phyloP scores from a whole-genome alignment of 1,140 invertebrate genomes.

The Papilio dardanus region DNA sequence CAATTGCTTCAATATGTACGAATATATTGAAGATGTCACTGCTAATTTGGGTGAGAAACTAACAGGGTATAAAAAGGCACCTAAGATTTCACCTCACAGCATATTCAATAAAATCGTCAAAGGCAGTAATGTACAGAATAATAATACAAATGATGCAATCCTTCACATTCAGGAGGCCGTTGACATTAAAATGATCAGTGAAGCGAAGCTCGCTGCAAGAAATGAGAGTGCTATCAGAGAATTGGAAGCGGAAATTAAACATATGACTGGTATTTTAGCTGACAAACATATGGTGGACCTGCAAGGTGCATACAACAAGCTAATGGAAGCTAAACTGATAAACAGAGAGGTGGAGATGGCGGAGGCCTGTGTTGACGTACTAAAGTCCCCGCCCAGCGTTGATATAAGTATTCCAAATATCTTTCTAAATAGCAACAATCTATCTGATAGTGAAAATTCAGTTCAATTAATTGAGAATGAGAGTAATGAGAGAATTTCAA shows the following conservation, averaged over 20 bases:
- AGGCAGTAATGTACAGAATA: conserved; percentile 71
- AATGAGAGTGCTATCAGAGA: conserved; percentile 74
- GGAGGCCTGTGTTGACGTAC: conserved; percentile 67
- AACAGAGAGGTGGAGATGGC: conserved; percentile 71
- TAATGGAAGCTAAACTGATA: conserved; percentile 59
- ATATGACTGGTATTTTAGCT: conserved; percentile 72
- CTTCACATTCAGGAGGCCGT: conserved; percentile 73
- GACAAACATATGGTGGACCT: conserved; percentile 69
- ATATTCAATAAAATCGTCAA: conserved; percentile 73
- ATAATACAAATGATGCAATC: conserved; percentile 70
- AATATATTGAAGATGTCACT: conserved; percentile 77
- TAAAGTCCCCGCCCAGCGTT: conserved; percentile 57
- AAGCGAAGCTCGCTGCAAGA: conserved; percentile 72
- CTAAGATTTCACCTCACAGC: conserved; percentile 59
- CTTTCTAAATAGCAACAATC: conserved; percentile 52
- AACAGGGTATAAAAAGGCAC: conserved; percentile 70
- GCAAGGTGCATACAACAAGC: conserved; percentile 59
- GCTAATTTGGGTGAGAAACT: conserved; percentile 79
- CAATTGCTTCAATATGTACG: conserved; percentile 76
- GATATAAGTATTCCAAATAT: conserved; percentile 64
- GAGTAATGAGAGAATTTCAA: conserved; percentile 51
- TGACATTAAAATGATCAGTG: conserved; percentile 65
- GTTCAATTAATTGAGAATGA: conserved; percentile 53
- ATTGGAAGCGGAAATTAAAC: conserved; percentile 74
- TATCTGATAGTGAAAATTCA: conserved; percentile 52